Percentiles rank a stretch among this genome's conserved stretches.
Conservation (phyloP, 2,113 vertebrate species). For the Perca schrenkii region DNA sequence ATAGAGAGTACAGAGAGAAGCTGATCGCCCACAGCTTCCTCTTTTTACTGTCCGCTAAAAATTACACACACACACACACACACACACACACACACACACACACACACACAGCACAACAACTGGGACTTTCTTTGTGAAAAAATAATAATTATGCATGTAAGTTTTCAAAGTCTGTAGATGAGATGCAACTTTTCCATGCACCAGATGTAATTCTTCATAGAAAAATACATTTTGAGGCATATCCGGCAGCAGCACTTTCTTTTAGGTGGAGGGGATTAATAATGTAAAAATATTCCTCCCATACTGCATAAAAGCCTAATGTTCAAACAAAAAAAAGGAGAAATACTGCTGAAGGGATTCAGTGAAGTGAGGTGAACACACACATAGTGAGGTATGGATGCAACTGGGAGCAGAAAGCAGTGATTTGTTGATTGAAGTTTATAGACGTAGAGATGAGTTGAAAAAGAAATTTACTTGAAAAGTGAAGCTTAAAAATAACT, state of each 20-base stretch:
- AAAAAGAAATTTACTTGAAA: not conserved
- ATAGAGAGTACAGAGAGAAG: conserved; percentile 74
- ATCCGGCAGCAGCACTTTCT: not conserved
- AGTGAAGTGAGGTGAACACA: not conserved
- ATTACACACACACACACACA: conserved; percentile 40
- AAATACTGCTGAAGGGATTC: not conserved
- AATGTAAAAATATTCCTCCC: conserved; percentile 28
- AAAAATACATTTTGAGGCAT: conserved; percentile 25
- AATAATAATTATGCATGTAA: conserved; percentile 33
- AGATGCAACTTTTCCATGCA: conserved; percentile 8
- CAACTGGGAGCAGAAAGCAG: not conserved
- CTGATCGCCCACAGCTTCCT: conserved; percentile 76
- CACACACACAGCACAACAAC: conserved; percentile 28
- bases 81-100: conserved; percentile 34
- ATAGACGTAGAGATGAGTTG: not conserved
- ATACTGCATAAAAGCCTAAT: not conserved
- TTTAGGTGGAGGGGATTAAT: conserved; percentile 14
- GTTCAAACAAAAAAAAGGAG: not conserved
- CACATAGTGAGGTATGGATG: not conserved
- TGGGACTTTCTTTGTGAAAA: conserved; percentile 14
- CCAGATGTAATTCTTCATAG: conserved; percentile 35
- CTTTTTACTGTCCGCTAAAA: conserved; percentile 69
- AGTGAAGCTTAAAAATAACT: not conserved
- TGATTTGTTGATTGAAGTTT: not conserved
- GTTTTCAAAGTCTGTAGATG: conserved; percentile 37